Evolutionary conservation across 1,140 invertebrate species (phyloP).

Genomic region (Caerostris darwini): DNA sequence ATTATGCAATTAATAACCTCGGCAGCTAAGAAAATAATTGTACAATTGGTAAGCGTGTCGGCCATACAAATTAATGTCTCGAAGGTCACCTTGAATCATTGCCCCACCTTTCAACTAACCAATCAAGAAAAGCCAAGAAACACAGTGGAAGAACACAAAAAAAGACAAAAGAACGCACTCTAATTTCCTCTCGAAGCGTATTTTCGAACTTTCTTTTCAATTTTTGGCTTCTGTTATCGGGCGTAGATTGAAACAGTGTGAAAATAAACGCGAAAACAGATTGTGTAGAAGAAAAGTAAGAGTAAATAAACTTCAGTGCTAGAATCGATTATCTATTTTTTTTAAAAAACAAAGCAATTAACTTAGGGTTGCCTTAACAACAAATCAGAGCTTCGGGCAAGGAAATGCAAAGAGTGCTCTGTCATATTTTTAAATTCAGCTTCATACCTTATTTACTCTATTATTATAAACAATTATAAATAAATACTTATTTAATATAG

Average conservation of each 20-base stretch:
- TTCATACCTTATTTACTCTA: too few species aligned
- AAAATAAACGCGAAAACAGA: background rate
- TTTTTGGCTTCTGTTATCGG: background rate
- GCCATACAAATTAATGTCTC: background rate
- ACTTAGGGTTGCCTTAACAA: too few species aligned
- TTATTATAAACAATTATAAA: too few species aligned
- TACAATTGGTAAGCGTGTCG: background rate
- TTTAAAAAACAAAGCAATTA: too few species aligned
- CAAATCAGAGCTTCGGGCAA: too few species aligned
- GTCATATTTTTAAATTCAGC: too few species aligned
- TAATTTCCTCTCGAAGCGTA: background rate
- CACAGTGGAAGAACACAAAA: background rate
- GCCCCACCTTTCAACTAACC: constrained; percentile 20
- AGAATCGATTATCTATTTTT: background rate
- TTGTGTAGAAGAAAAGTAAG: background rate
- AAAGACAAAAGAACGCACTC: background rate
- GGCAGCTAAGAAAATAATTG: constrained; percentile 53
- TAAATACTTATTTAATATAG: too few species aligned
- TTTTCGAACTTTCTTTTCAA: background rate
- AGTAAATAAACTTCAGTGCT: background rate
- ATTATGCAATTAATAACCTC: constrained; percentile 62
- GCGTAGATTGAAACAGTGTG: background rate
- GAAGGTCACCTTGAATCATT: constrained; percentile 47
- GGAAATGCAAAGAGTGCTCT: too few species aligned
- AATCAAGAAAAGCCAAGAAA: background rate